Conservation (phyloP, 2,888 invertebrate genomes). For the Ryuthela nishihirai region DNA sequence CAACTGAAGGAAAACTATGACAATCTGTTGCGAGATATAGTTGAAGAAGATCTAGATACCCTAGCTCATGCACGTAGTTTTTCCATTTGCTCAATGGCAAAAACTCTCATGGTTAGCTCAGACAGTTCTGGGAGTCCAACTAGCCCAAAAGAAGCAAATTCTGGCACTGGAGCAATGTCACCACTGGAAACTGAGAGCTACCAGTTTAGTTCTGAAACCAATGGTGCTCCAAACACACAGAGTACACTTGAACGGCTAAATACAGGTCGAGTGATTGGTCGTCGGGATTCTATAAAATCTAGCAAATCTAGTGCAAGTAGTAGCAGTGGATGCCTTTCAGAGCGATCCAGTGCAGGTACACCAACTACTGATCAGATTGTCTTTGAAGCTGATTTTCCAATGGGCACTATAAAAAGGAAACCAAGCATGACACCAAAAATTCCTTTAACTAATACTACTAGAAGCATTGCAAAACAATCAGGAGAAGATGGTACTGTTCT, state of each 20-base stretch:
- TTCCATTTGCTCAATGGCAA: constrained; percentile 68
- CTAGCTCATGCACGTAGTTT: constrained; percentile 77
- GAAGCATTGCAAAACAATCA: constrained; percentile 79
- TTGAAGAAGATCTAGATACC: constrained; percentile 75
- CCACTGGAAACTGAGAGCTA: constrained; percentile 21
- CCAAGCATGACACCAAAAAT: constrained; percentile 75
- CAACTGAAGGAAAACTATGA: constrained; percentile 80
- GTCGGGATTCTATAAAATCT: constrained; percentile 57
- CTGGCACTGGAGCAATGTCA: background rate
- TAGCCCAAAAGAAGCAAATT: background rate
- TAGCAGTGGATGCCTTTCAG: constrained; percentile 63
- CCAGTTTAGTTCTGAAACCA: constrained; percentile 38
- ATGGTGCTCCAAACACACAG: constrained; percentile 15
- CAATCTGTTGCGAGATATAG: constrained; percentile 75
- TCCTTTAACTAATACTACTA: constrained; percentile 82
- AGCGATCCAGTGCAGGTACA: constrained; percentile 40
- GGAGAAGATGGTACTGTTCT: constrained; percentile 57
- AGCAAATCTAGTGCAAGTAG: constrained; percentile 69
- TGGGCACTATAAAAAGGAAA: constrained; percentile 84
- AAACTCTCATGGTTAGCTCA: constrained; percentile 19
- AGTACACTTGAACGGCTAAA: constrained; percentile 32
- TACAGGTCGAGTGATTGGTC: constrained; percentile 49
- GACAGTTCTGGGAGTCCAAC: constrained; percentile 7
- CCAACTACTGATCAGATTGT: constrained; percentile 39
- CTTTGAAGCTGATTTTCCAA: constrained; percentile 54